Conservation (phyloP, 1,140 invertebrate genomes). For the Lordiphosa stackelbergi region DNA sequence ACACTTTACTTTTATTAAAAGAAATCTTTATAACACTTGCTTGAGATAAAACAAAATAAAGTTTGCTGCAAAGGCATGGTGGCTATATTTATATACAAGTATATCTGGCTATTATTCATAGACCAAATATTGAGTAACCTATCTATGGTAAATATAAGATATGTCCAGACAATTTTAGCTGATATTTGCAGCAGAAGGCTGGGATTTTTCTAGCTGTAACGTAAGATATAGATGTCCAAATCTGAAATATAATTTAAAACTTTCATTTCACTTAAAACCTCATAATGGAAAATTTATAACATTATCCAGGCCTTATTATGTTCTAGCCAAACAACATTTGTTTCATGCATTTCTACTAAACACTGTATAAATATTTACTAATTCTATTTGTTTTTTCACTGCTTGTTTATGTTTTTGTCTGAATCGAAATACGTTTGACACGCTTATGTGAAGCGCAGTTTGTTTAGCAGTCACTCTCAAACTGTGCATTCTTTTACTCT, state of each 20-base stretch:
- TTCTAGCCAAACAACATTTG: neutral
- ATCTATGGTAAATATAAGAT: constrained; percentile 3
- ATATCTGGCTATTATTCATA: too few relatives aligned
- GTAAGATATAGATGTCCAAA: too few relatives aligned
- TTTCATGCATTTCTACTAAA: constrained; percentile 1
- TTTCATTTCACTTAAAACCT: too few relatives aligned
- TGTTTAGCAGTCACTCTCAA: constrained; percentile 1
- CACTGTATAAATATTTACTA: constrained; percentile 10
- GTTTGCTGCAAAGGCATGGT: too few relatives aligned
- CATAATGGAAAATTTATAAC: too few relatives aligned
- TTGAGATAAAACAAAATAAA: constrained; percentile 31
- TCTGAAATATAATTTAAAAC: too few relatives aligned
- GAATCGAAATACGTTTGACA: neutral
- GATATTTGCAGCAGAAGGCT: neutral
- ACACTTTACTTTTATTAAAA: constrained; percentile 60
- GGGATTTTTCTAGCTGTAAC: too few relatives aligned
- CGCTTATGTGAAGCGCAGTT: constrained; percentile 12
- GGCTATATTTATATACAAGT: too few relatives aligned
- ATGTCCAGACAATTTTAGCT: constrained; percentile 1
- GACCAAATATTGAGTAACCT: too few relatives aligned
- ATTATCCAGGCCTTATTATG: too few relatives aligned
- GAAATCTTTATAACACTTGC: constrained; percentile 57
- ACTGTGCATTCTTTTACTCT: too few relatives aligned
- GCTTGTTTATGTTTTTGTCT: too few relatives aligned
- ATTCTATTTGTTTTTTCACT: constrained; percentile 3